Percentiles rank a stretch among this genome's conserved stretches.
phyloP scores from a whole-genome alignment of 2,888 invertebrate species.

The Papilio gigon region DNA sequence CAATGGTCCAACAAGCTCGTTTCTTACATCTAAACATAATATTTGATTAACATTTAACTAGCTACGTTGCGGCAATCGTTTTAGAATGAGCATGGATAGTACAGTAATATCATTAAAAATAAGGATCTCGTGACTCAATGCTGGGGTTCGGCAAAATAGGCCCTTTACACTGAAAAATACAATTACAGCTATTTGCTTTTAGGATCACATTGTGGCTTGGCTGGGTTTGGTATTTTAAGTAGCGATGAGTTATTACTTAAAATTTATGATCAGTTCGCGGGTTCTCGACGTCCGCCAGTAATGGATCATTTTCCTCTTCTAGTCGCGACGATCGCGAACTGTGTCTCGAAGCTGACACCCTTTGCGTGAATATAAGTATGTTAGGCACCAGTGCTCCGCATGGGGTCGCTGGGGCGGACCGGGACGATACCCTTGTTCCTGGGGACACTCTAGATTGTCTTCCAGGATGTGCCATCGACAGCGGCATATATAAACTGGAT shows the following conservation, averaged over 20 bases:
- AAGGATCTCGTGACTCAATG: conserved; percentile 50
- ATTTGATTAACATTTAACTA: conserved; percentile 70
- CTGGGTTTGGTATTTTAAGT: conserved; percentile 42
- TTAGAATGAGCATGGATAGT: conserved; percentile 67
- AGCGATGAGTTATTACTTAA: conserved; percentile 50
- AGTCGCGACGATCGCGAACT: conserved; percentile 74
- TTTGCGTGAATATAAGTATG: conserved; percentile 83
- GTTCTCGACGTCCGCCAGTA: conserved; percentile 78
- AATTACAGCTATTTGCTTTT: conserved; percentile 44
- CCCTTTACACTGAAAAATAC: conserved; percentile 47
- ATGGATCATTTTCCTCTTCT: conserved; percentile 84
- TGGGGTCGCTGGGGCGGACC: conserved; percentile 92
- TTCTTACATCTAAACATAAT: conserved; percentile 59
- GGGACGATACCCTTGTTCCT: conserved; percentile 84
- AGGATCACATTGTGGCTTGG: conserved; percentile 44
- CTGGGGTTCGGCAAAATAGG: conserved; percentile 52
- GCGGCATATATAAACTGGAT: conserved; percentile 87
- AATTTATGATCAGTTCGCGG: conserved; percentile 70
- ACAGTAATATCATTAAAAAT: conserved; percentile 72
- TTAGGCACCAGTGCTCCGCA: conserved; percentile 86
- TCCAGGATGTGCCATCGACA: conserved; percentile 70
- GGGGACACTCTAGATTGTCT: conserved; percentile 69
- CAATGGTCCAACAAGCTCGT: conserved; percentile 78
- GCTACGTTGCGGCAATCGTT: conserved; percentile 63
- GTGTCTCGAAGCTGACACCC: conserved; percentile 77